A percentile compares a stretch with the other conserved stretches of the same genome.
Evolutionary conservation across 2,888 invertebrate species (phyloP).

Genomic region (Oscheius sp.): DNA sequence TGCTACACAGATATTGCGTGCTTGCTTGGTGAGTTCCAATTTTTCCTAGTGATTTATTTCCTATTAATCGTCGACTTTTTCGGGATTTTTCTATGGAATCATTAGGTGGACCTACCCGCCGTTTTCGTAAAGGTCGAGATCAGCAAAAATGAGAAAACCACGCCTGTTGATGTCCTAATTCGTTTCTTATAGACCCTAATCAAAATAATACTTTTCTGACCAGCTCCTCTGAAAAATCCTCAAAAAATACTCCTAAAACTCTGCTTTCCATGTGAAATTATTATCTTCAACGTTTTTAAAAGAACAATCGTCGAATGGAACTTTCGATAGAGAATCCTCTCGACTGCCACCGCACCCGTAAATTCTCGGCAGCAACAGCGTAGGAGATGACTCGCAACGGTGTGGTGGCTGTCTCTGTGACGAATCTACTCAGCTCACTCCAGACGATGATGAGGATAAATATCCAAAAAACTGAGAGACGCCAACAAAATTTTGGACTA

Average conservation of each 20-base stretch:
- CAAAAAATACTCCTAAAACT: too few relatives aligned
- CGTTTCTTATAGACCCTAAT: background rate
- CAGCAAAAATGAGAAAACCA: conserved; percentile 26
- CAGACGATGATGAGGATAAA: conserved; percentile 12
- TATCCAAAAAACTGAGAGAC: conserved; percentile 26
- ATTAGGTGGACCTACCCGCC: background rate
- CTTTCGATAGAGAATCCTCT: too few relatives aligned
- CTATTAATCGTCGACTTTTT: too few relatives aligned
- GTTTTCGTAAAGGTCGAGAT: too few relatives aligned
- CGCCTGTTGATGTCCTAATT: conserved; percentile 16
- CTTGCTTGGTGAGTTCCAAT: conserved; percentile 44
- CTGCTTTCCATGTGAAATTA: too few relatives aligned
- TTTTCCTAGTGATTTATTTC: too few relatives aligned
- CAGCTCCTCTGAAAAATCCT: too few relatives aligned
- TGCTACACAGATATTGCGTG: conserved; percentile 52
- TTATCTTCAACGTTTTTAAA: background rate
- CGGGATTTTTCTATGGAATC: background rate
- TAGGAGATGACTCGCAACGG: background rate
- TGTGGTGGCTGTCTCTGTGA: conserved; percentile 6
- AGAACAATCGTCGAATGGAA: background rate
- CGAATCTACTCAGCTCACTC: conserved; percentile 28
- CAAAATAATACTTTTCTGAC: too few relatives aligned
- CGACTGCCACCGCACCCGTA: conserved; percentile 9
- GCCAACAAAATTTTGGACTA: too few relatives aligned
- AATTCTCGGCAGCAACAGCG: background rate